A percentile compares a stretch with the other conserved stretches of the same genome.
phyloP scores from a whole-genome alignment of 1,140 invertebrate species.

The Campoletis sonorensis region DNA sequence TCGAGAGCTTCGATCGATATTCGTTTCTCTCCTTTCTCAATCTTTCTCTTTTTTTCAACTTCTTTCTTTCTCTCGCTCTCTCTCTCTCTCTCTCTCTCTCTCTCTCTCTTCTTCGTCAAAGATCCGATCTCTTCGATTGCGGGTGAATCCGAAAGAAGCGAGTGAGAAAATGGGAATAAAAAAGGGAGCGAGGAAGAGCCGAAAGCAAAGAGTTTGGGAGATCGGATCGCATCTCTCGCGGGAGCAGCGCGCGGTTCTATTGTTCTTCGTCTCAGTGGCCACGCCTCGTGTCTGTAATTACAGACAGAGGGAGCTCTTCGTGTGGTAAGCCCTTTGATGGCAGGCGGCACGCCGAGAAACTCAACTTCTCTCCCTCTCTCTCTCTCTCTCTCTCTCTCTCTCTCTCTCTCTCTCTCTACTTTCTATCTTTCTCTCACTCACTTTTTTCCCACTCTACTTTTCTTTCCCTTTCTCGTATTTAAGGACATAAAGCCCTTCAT shows the following conservation, averaged over 20 bases:
- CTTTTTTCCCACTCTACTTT: background rate
- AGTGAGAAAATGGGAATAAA: background rate
- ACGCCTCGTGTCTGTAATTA: constrained; percentile 77
- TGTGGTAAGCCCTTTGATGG: constrained; percentile 71
- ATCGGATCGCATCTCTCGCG: constrained; percentile 66
- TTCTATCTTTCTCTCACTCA: background rate
- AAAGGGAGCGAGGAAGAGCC: constrained; percentile 56
- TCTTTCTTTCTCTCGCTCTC: background rate
- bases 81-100: background rate
- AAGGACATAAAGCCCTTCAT: background rate
- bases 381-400: constrained; percentile 13
- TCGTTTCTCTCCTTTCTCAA: constrained; percentile 37
- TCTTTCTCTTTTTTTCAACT: background rate
- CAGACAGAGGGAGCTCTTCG: constrained; percentile 68
- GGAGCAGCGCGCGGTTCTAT: constrained; percentile 67
- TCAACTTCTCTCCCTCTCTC: constrained; percentile 59
- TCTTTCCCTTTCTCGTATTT: constrained; percentile 6
- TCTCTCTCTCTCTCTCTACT: background rate
- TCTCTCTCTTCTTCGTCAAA: constrained; percentile 52
- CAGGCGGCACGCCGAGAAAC: constrained; percentile 60
- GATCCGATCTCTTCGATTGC: constrained; percentile 56
- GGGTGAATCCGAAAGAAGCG: background rate
- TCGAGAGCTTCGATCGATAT: constrained; percentile 71
- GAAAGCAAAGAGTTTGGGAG: constrained; percentile 64
- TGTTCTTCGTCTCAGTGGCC: constrained; percentile 71